Evolutionary conservation across 2,888 invertebrate species (phyloP), one percentile per base, ranked within the genome.

Genomic region (Microctonus hyperodae): DNA sequence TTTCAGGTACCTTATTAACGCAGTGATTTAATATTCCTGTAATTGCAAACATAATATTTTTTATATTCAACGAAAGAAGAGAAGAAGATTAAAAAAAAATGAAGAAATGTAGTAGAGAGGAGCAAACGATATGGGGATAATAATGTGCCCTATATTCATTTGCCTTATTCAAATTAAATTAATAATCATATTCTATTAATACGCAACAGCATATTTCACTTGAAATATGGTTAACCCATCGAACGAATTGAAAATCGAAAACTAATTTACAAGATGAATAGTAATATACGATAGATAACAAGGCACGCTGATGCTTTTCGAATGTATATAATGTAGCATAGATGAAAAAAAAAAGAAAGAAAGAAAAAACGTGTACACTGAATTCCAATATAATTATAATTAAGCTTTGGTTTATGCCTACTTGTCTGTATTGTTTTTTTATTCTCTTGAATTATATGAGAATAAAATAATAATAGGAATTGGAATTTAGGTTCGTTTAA

Each of bases 251-350:
- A 70, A 68, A 23, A 68, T 65, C 10, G 60, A 70, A 68, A 70
- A 64, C 50, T 57, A 22, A 28, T 68, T 63, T 51, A 55, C 65
- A 66, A 57, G 10, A 40, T 55, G 68, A 70, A 53, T 40, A 61
- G 44, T 67, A 67, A 55, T 53, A 63, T n/a, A n/a, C n/a, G 65
- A 64, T 57, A 67, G 22, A 67, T 75, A 69, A 65, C 69, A 65
- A 70, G 69, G 75, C 74, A 74, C 66, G 55, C 57, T 62, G 73
- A 76, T 76, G 77, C 76, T 81, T 78, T 78, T 75, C 78, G 75
- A 75, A 75, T 82, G 82, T 82, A 82, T 76, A 82, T 82, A 82
- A 75, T 80, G 80, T 82, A 82, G 80, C 76, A 81, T 81, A 81
- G 77, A 74, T 37, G n/a, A 6, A 37, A 37, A 37, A n/a, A n/a